Evolutionary conservation across 2,797 vertebrate genomes (phyloP), one percentile per base, ranked within the genome.

Genomic region (Euphonia xanthogaster): DNA sequence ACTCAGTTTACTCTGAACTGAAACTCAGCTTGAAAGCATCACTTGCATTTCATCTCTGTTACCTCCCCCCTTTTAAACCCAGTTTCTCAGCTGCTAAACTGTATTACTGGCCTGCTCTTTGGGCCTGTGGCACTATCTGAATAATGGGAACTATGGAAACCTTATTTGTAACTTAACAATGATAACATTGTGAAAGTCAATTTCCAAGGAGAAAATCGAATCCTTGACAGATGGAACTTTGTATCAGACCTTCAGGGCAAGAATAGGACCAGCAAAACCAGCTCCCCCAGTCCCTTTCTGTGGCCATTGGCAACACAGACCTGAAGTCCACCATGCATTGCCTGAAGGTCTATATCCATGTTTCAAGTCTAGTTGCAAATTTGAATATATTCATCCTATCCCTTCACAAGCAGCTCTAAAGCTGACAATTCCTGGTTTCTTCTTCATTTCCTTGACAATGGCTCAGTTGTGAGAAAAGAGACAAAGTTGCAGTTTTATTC

Each of bases 291-390:
- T 8, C 7, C 57, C 51, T 67, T 68, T 33, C 42, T 16, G 2
- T 20, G 40, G 63, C 18, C 37, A 18, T 0, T 65, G 45, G 42
- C 18, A 67, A 45, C 19, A 71, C 14, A 28, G 0, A 35, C 6
- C 31, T 15, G 4, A 4, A 73, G 21, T 14, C 35, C 18, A 30
- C 16, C 8, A 14, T 0, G 0, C n/a, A 18, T 24, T 44, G 40
- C 51, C 51, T 76, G 51, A 68, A 78, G 31, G 51, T 84, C 31
- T 62, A 23, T 33, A 51, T 47, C 71, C 6, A 14, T 14, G 11
- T 45, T 72, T 78, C 35, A 80, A 13, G 8, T 30, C 27, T 5
- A 67, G 35, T 22, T 77, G 57, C 10, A 88, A 78, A 90, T 86
- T 58, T 63, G 37, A 83, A 73, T 48, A 13, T 48, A 58, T 54